phyloP scores from a whole-genome alignment of 2,113 vertebrate species.

The Calidris pygmaea region DNA sequence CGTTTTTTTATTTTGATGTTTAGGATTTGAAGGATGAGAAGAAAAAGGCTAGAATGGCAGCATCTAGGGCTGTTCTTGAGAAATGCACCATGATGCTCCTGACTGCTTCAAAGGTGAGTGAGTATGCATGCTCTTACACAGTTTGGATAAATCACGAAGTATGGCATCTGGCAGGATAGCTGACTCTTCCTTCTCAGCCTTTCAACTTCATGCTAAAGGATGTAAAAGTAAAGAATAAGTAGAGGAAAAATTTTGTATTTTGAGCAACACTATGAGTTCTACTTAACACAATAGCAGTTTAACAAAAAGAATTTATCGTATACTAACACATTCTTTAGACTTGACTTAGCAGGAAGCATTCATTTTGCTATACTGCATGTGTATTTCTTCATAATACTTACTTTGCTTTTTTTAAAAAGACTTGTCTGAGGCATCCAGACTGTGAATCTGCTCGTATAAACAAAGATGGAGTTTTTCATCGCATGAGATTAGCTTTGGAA shows the following conservation, averaged over 20 bases:
- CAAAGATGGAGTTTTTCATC: conserved; percentile 94
- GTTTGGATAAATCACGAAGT: background rate
- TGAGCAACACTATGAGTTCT: background rate
- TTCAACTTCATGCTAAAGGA: background rate
- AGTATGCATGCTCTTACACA: background rate
- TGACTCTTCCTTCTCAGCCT: background rate
- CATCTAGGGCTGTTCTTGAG: conserved; percentile 92
- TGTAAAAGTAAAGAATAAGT: background rate
- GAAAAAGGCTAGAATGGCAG: conserved; percentile 97
- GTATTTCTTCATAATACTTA: background rate
- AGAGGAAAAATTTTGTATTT: background rate
- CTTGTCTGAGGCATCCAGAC: conserved; percentile 96
- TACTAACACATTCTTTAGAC: background rate
- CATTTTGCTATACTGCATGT: background rate
- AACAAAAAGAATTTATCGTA: background rate
- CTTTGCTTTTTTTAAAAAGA: conserved; percentile 76
- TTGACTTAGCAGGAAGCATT: background rate
- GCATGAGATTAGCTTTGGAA: conserved; percentile 93
- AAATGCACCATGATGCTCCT: conserved; percentile 99
- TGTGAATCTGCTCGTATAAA: conserved; percentile 96
- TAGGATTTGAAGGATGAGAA: conserved; percentile 99
- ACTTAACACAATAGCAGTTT: background rate
- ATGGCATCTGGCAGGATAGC: background rate
- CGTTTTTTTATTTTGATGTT: background rate
- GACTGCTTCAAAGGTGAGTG: conserved; percentile 93